These are phyloP conservation scores for Poeciliopsis retropinna DNA, from an alignment of 2,113 vertebrate species.

Conservation along the genomic window DNA sequence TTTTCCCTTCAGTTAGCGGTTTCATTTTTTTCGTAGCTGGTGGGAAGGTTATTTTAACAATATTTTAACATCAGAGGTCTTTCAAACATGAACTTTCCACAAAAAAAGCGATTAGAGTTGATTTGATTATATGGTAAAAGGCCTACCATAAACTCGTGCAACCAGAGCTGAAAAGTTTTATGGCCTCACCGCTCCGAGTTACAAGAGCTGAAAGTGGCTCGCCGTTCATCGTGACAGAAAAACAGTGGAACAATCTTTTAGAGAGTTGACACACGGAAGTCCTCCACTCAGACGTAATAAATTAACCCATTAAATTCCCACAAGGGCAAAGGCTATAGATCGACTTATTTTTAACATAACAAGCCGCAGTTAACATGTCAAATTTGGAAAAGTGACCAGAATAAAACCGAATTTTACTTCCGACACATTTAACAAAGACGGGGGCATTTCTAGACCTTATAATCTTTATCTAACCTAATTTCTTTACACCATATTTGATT, in stretches of 20 bases:
- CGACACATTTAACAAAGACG: background rate
- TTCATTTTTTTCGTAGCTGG: no score
- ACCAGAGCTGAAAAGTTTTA: background rate
- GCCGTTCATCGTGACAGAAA: background rate
- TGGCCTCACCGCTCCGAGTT: background rate
- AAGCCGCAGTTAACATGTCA: background rate
- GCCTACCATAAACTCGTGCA: background rate
- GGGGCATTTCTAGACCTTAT: no score
- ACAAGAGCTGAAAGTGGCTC: background rate
- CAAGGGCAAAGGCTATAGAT: background rate
- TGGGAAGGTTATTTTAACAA: no score
- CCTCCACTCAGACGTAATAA: background rate
- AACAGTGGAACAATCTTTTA: background rate
- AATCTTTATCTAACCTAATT: background rate
- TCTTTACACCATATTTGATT: no score
- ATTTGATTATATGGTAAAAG: background rate
- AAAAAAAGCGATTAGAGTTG: background rate
- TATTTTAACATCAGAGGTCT: no score
- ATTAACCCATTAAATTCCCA: slow-evolving; percentile 1
- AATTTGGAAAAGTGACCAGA: background rate
- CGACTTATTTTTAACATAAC: background rate
- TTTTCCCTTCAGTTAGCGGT: no score
- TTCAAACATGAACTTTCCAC: no score
- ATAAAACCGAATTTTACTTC: background rate
- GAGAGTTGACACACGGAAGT: background rate